Conservation (phyloP, 2,888 invertebrate species). For the Hypselothyrea guttata region DNA sequence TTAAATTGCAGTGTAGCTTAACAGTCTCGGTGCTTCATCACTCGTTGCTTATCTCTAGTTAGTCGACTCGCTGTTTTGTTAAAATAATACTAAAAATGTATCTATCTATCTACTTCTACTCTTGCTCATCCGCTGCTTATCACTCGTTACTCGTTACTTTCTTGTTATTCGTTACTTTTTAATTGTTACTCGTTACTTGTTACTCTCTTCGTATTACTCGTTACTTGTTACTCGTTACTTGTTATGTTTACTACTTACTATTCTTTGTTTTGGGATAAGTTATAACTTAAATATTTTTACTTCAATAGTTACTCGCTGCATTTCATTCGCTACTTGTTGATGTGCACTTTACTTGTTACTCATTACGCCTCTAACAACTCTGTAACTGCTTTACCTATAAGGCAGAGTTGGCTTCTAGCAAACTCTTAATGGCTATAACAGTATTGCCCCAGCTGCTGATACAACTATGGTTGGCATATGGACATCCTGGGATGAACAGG, state of each 20-base stretch:
- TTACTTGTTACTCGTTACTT: background rate
- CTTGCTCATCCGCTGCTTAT: too few species aligned
- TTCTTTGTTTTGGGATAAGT: too few species aligned
- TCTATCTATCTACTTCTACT: too few species aligned
- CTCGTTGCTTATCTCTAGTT: background rate
- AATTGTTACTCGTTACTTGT: background rate
- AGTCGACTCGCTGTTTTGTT: background rate
- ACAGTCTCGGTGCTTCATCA: background rate
- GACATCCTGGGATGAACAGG: constrained; percentile 14
- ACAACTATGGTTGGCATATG: constrained; percentile 41
- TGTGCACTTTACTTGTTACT: background rate
- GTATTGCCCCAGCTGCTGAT: constrained; percentile 50
- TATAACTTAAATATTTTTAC: too few species aligned
- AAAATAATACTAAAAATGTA: too few species aligned
- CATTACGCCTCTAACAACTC: background rate
- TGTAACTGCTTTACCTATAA: background rate
- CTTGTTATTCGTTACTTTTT: background rate
- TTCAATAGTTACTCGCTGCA: background rate
- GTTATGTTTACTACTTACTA: too few species aligned
- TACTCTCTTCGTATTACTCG: background rate
- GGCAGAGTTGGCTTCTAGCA: too few species aligned
- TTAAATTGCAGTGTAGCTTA: constrained; percentile 11
- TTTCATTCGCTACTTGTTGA: background rate
- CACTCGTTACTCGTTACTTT: background rate
- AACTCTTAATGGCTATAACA: constrained; percentile 22